These are phyloP conservation scores for Glossosoma conforme DNA, from an alignment of 1,140 invertebrate genomes.

Conservation along the genomic window DNA sequence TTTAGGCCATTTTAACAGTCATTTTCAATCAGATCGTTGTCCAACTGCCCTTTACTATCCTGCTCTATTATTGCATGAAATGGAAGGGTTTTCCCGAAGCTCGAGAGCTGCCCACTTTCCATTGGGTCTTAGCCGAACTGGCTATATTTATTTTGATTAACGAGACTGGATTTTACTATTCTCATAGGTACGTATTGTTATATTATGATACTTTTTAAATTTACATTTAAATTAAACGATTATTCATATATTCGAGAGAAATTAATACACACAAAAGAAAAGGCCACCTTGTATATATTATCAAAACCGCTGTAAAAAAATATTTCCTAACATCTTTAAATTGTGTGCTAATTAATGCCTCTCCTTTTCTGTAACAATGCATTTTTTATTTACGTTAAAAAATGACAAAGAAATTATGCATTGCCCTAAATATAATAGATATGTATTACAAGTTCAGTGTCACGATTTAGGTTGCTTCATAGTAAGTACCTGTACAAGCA, in stretches of 20 bases:
- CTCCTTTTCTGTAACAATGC: too few relatives aligned
- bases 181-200: constrained; percentile 59
- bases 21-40: constrained; percentile 75
- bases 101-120: constrained; percentile 72
- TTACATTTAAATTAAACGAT: background rate
- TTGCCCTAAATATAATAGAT: constrained; percentile 6
- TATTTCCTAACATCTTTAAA: too few relatives aligned
- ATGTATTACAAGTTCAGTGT: background rate
- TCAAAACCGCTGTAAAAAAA: too few relatives aligned
- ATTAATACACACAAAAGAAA: too few relatives aligned
- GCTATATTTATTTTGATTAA: constrained; percentile 74
- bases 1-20: constrained; percentile 63
- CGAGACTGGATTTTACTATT: constrained; percentile 84
- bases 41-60: constrained; percentile 58
- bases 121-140: constrained; percentile 76
- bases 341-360: too few relatives aligned
- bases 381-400: too few relatives aligned
- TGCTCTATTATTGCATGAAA: constrained; percentile 61
- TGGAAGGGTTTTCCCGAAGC: constrained; percentile 64
- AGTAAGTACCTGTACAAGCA: constrained; percentile 71
- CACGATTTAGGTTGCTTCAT: constrained; percentile 70
- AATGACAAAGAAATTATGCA: too few relatives aligned
- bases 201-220: background rate
- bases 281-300: too few relatives aligned
- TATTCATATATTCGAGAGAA: too few relatives aligned